A percentile compares a stretch with the other conserved stretches of the same genome.
These are phyloP conservation scores for Hycleus cichorii DNA, from an alignment of 1,140 invertebrate genomes.

Conservation along the genomic window DNA sequence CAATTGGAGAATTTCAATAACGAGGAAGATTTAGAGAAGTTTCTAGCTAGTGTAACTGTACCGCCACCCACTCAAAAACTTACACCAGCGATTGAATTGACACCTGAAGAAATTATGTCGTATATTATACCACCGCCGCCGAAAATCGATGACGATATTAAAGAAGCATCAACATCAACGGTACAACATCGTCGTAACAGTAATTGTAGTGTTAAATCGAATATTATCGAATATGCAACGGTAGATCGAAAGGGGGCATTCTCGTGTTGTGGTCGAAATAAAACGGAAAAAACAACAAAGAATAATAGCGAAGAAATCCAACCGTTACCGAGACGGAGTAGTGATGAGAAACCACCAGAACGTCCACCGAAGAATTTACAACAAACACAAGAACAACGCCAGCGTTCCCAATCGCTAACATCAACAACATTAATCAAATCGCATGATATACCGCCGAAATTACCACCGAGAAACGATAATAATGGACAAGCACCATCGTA, in stretches of 20 bases:
- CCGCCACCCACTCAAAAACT: conserved; percentile 65
- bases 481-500: conserved; percentile 52
- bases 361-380: conserved; percentile 52
- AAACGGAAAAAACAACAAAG: conserved; percentile 42
- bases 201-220: conserved; percentile 34
- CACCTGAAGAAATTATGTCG: conserved; percentile 68
- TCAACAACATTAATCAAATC: conserved; percentile 19
- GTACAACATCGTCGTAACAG: conserved; percentile 43
- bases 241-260: conserved; percentile 59
- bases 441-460: conserved; percentile 39
- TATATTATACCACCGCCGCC: conserved; percentile 78
- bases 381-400: conserved; percentile 43
- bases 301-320: conserved; percentile 42
- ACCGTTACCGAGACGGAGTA: conserved; percentile 51
- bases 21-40: conserved; percentile 60
- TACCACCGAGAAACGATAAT: conserved; percentile 47
- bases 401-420: conserved; percentile 47
- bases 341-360: conserved; percentile 48
- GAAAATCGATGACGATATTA: conserved; percentile 17
- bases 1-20: conserved; percentile 30
- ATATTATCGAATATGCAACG: conserved; percentile 57
- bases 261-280: conserved; percentile 56
- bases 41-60: conserved; percentile 74
- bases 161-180: conserved; percentile 9
- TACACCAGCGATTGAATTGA: conserved; percentile 59